Percentiles rank a stretch among this genome's conserved stretches.
Evolutionary conservation across 2,888 invertebrate species (phyloP).

Genomic region (Stenolophus ochropezus): DNA sequence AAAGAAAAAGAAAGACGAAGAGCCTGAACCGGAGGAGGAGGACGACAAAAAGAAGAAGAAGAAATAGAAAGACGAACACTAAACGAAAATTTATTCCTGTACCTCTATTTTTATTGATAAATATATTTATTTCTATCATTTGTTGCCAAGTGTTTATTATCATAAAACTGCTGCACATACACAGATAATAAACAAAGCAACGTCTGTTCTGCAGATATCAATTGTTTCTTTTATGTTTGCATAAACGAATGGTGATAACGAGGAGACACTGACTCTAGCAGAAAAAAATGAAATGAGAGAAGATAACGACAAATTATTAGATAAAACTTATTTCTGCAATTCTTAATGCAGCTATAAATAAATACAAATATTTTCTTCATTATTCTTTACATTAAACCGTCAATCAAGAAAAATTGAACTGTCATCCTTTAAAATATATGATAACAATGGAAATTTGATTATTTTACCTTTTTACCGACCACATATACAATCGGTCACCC

Average conservation of each 20-base stretch:
- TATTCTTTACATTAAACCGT: too few species aligned
- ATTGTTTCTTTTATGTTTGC: conserved; percentile 23
- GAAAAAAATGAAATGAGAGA: conserved; percentile 3
- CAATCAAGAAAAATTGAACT: too few species aligned
- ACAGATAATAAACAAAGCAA: conserved; percentile 28
- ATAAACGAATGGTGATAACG: neutral
- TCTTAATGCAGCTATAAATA: too few species aligned
- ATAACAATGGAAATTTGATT: neutral
- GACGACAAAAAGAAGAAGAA: conserved; percentile 12
- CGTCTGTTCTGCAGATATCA: conserved; percentile 28
- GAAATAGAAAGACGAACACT: neutral
- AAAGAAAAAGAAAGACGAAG: too few species aligned
- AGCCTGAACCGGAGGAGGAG: too few species aligned
- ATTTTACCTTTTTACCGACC: neutral
- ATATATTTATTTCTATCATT: too few species aligned
- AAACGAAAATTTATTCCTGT: too few species aligned
- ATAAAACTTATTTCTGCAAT: too few species aligned
- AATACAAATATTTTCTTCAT: too few species aligned
- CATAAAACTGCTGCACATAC: neutral
- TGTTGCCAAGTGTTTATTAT: conserved; percentile 27
- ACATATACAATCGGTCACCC: too few species aligned
- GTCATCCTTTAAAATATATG: too few species aligned
- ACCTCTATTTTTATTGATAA: too few species aligned
- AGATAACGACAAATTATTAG: neutral
- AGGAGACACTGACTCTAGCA: neutral